Percentiles rank a stretch among this genome's conserved stretches.
Conservation (phyloP, 2,888 invertebrate genomes). For the Adelphocoris suturalis region DNA sequence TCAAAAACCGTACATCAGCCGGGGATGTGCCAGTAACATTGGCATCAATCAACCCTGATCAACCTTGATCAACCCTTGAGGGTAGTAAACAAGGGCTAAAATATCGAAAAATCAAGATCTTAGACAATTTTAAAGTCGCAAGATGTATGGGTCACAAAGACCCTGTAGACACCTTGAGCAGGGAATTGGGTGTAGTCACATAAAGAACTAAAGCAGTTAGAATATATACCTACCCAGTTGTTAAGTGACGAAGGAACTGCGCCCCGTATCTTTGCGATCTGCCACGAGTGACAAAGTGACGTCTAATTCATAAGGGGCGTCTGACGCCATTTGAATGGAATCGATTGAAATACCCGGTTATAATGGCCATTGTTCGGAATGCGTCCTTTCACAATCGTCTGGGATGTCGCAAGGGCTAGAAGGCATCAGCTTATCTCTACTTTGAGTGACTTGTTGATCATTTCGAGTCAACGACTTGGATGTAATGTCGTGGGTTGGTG, state of each 20-base stretch:
- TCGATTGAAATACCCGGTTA: slow-evolving; percentile 35
- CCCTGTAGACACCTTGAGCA: no score
- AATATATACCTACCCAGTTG: background rate
- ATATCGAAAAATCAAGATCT: no score
- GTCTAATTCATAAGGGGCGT: slow-evolving; percentile 35
- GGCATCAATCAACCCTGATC: no score
- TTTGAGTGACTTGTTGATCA: slow-evolving; percentile 10
- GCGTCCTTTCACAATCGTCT: slow-evolving; percentile 22
- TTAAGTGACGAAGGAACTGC: background rate
- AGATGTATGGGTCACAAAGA: no score
- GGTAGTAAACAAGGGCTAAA: no score
- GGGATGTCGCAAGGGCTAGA: background rate
- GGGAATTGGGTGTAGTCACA: no score
- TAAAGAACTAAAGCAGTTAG: no score
- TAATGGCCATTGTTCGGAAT: slow-evolving; percentile 42
- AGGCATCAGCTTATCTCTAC: slow-evolving; percentile 24
- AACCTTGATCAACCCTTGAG: no score
- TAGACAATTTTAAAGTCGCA: no score
- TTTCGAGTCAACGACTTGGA: background rate
- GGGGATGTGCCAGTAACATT: no score
- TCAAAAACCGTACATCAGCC: no score
- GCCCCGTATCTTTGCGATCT: slow-evolving; percentile 18
- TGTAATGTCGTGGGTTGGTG: no score
- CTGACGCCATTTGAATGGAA: slow-evolving; percentile 10
- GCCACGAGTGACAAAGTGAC: slow-evolving; percentile 31